A percentile compares a stretch with the other conserved stretches of the same genome.
These are phyloP conservation scores for Hephaestus fuliginosus DNA, from an alignment of 2,797 vertebrate genomes.

Conservation along the genomic window DNA sequence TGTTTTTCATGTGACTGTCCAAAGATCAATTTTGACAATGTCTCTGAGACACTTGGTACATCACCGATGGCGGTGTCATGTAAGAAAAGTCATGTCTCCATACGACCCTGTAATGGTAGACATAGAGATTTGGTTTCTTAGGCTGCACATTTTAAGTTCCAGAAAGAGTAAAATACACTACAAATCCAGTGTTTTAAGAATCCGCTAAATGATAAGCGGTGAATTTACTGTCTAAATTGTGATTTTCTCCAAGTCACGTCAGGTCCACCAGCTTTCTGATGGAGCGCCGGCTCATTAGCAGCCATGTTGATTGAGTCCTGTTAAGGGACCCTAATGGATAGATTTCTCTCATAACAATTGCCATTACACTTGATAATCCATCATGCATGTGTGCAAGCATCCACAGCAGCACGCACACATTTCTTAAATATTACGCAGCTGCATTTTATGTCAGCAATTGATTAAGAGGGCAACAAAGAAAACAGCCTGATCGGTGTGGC, in stretches of 20 bases:
- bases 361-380: slow-evolving; percentile 49
- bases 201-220: slow-evolving; percentile 47
- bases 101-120: no score
- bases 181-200: slow-evolving; percentile 34
- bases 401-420: slow-evolving; percentile 9
- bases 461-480: slow-evolving; percentile 20
- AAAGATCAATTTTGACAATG: no score
- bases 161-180: no score
- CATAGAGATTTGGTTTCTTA: no score
- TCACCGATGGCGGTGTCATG: no score
- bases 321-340: slow-evolving; percentile 75
- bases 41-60: no score
- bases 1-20: no score
- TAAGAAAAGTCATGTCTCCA: no score
- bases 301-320: slow-evolving; percentile 72
- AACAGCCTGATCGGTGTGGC: slow-evolving; percentile 25
- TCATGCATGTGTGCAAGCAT: slow-evolving; percentile 38
- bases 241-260: slow-evolving; percentile 18
- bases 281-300: slow-evolving; percentile 74
- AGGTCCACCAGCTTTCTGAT: slow-evolving; percentile 31
- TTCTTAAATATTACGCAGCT: slow-evolving; percentile 1
- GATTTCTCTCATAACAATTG: slow-evolving; percentile 75
- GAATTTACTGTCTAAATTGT: slow-evolving; percentile 45
- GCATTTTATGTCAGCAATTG: slow-evolving; percentile 7
- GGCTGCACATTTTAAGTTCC: no score